Evolutionary conservation across 2,113 vertebrate genomes (phyloP).

Genomic region (Urocynchramus pylzowi): DNA sequence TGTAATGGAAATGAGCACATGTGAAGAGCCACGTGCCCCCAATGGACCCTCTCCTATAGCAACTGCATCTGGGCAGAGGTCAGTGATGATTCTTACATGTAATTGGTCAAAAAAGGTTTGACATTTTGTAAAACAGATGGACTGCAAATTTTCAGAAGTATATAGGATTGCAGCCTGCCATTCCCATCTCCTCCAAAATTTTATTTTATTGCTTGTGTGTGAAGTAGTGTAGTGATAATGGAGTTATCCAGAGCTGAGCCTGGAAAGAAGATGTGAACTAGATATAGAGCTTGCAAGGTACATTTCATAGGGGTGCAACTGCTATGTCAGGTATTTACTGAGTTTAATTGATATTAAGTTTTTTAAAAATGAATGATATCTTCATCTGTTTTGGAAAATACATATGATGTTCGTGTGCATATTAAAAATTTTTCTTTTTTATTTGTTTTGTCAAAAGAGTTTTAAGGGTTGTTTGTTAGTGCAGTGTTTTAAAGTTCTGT

Average conservation of each 20-base stretch:
- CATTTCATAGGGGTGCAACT: not conserved
- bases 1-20: conserved; percentile 98
- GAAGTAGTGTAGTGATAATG: not conserved
- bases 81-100: not conserved
- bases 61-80: conserved; percentile 96
- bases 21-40: conserved; percentile 92
- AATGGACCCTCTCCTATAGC: conserved; percentile 98
- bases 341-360: not conserved
- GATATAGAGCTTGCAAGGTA: not conserved
- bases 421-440: not conserved
- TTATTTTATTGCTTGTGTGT: not conserved
- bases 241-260: not conserved
- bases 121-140: not conserved
- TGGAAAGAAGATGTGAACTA: not conserved
- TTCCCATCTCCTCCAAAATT: not conserved
- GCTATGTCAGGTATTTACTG: not conserved
- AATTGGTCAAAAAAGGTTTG: not conserved
- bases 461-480: not conserved
- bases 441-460: not conserved
- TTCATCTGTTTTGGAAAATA: not conserved
- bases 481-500: not conserved
- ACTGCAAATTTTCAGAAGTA: not conserved
- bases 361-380: not conserved
- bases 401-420: not conserved
- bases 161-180: not conserved